Evolutionary conservation across 2,113 vertebrate species (phyloP).

Genomic region (Ciconia boyciana): DNA sequence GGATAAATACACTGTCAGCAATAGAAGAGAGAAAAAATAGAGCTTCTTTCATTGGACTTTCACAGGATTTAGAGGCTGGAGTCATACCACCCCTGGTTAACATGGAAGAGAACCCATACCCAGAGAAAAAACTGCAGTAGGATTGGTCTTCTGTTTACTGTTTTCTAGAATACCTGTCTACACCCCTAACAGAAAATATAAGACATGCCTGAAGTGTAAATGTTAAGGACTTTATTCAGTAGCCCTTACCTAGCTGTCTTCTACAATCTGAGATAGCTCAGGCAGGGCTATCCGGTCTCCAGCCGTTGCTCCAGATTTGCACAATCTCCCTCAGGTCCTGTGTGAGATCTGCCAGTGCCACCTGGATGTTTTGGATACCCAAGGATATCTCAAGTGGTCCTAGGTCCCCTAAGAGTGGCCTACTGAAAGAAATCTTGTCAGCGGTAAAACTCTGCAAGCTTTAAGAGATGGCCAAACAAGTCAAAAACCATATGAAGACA

Average conservation of each 20-base stretch:
- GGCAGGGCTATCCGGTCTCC: neutral
- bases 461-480: neutral
- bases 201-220: neutral
- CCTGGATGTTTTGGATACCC: neutral
- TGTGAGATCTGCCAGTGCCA: neutral
- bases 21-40: neutral
- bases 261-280: neutral
- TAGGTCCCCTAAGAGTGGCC: accelerated
- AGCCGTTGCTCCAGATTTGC: neutral
- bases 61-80: neutral
- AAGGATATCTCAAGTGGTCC: neutral
- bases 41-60: neutral
- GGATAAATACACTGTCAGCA: neutral
- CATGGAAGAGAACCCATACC: neutral
- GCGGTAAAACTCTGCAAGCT: neutral
- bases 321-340: neutral
- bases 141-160: neutral
- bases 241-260: neutral
- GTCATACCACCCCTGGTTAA: neutral
- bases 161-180: neutral
- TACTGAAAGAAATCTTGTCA: neutral
- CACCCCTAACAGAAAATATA: neutral
- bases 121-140: neutral
- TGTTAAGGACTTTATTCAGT: neutral
- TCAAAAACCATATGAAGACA: neutral